Evolutionary conservation across 1,140 invertebrate genomes (phyloP), one percentile per base, ranked within the genome.

Genomic region (Latrodectus geometricus): DNA sequence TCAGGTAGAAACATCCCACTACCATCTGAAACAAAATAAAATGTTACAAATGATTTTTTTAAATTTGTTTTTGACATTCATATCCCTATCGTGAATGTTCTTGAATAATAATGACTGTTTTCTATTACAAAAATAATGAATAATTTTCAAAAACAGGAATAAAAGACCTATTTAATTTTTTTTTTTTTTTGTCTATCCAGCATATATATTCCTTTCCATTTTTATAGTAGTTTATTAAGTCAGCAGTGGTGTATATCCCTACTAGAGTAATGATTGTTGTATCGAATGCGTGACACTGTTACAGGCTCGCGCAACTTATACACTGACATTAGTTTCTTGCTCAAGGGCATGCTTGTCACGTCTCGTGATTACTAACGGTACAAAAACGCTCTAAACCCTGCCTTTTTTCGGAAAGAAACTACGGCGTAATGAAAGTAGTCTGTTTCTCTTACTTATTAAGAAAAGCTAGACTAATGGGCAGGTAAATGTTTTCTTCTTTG

Each of bases 271-370:
- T 61, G 54, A 61, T 14, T 61, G 54, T 14, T 61, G 11, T 61
- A 14, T 61, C 11, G 54, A 54, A 81, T 81, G 11, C 80, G 80
- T 83, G 80, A 73, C 70, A 49, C 48, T 50, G 70, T 65, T 54
- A 48, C 56, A 61, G 15, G 61, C 52, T 74, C 65, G 50, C 11
- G 17, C 17, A 61, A 61, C 17, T 14, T 61, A 8, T 14, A 61
- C 52, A 83, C 54, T 83, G 80, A 83, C 70, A 83, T 83, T 83
- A 65, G 35, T 66, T 73, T 83, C 54, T 65, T 14, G 54, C 80
- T 83, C 70, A 83, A 83, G 80, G 80, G 80, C 80, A 83, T 65
- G 52, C n/a, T 35, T 48, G 70, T 83, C 80, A 83, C 70, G 69
- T 83, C 70, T 54, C 17, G 17, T 35, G 48, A 81, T 52, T 17